A percentile compares a stretch with the other conserved stretches of the same genome.
These are phyloP conservation scores for Budorcas taxicolor DNA, from an alignment of 2,113 vertebrate species.

Conservation along the genomic window DNA sequence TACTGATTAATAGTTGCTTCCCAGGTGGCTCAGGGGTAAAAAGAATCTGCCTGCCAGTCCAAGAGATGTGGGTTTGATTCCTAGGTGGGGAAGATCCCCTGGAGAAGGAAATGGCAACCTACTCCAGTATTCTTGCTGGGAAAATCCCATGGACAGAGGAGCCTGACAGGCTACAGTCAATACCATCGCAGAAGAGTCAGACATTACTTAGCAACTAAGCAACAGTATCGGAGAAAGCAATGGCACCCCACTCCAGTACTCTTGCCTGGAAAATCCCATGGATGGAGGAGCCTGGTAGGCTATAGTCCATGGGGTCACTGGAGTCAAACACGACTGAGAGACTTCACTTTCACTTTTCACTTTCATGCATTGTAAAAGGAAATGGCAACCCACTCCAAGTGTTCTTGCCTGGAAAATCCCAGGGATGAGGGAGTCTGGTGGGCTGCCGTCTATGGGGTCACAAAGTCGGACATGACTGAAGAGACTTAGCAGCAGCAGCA, in stretches of 20 bases:
- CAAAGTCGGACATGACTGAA: no score
- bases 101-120: not conserved
- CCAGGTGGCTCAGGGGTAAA: not conserved
- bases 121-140: not conserved
- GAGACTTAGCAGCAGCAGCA: no score
- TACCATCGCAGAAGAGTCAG: not conserved
- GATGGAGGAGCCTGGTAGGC: no score
- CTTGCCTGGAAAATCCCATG: no score
- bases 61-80: not conserved
- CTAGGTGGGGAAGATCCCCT: not conserved
- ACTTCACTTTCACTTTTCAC: no score
- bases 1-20: not conserved
- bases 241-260: no score
- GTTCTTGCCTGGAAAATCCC: no score
- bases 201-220: not conserved
- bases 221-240: not conserved
- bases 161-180: not conserved
- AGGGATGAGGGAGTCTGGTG: no score
- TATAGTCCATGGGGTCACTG: no score
- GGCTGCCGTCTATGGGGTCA: accelerated
- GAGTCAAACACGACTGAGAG: no score
- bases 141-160: not conserved
- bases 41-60: not conserved
- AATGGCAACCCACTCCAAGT: no score
- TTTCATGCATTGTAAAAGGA: no score